phyloP scores from a whole-genome alignment of 2,888 invertebrate species.

The Parasteatoda lunata region DNA sequence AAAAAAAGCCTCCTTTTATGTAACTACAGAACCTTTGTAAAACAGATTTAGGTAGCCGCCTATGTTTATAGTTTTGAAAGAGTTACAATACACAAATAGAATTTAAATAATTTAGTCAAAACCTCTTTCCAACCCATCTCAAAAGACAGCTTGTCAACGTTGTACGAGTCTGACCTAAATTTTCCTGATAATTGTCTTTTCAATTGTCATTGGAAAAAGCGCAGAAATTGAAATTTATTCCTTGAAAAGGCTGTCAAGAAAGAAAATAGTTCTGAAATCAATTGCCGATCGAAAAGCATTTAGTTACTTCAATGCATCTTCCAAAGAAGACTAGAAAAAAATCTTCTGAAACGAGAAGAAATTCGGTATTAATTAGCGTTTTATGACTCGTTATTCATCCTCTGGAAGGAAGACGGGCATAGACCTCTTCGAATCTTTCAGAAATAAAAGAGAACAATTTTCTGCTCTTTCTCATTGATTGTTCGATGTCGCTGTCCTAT shows the following conservation, averaged over 20 bases:
- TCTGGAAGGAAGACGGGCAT: background rate
- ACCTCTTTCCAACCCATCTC: too few relatives aligned
- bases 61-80: too few relatives aligned
- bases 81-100: too few relatives aligned
- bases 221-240: background rate
- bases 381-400: conserved; percentile 21
- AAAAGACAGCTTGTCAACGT: too few relatives aligned
- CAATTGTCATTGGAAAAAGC: too few relatives aligned
- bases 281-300: conserved; percentile 3
- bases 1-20: too few relatives aligned
- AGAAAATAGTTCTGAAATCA: conserved; percentile 2
- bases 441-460: background rate
- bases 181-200: too few relatives aligned
- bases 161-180: too few relatives aligned
- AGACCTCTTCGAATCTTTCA: background rate
- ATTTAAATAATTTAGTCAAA: too few relatives aligned
- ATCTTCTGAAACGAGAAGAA: background rate
- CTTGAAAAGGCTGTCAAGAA: background rate
- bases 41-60: too few relatives aligned
- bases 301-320: background rate
- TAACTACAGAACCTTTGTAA: too few relatives aligned
- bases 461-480: background rate
- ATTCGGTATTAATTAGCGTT: conserved; percentile 35
- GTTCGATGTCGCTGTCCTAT: conserved; percentile 10
- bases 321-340: background rate